Percentiles rank a stretch among this genome's conserved stretches.
phyloP scores from a whole-genome alignment of 37 sponge, comb jelly and placozoan genomes.

The Chondrilla cf. caribensis region DNA sequence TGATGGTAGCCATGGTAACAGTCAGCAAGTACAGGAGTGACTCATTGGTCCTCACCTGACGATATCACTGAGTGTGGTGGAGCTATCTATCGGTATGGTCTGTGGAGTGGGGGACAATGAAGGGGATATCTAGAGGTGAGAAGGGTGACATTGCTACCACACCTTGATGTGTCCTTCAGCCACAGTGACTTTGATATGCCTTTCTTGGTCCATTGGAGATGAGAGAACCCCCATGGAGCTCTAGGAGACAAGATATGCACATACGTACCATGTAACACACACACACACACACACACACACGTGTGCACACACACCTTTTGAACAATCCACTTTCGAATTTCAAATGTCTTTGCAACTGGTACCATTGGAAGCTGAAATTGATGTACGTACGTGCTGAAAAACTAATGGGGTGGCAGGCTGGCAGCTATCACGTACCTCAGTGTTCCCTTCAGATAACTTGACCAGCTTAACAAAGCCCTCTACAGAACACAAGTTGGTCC shows the following conservation, averaged over 20 bases:
- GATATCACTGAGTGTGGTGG: conserved; percentile 38
- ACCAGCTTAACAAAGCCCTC: conserved; percentile 14
- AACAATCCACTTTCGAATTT: neutral
- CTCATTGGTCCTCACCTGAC: conserved; percentile 35
- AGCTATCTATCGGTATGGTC: conserved; percentile 33
- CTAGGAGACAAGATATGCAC: too few species aligned
- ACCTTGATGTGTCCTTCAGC: conserved; percentile 40
- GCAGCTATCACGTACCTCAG: neutral
- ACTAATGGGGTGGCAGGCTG: neutral
- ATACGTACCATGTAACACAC: too few species aligned
- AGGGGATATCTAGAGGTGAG: neutral
- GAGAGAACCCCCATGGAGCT: too few species aligned
- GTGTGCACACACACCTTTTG: neutral
- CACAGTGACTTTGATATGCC: neutral
- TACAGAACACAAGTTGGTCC: neutral
- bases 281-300: too few species aligned
- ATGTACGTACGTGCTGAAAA: neutral
- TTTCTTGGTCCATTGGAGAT: neutral
- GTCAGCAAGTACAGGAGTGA: too few species aligned
- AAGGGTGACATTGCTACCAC: neutral
- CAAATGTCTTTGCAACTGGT: neutral
- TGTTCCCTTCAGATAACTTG: neutral
- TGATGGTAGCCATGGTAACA: neutral
- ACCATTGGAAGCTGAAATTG: neutral
- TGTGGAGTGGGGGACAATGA: neutral